A percentile compares a stretch with the other conserved stretches of the same genome.
Evolutionary conservation across 2,888 invertebrate species (phyloP).

Genomic region (Iphiclides podalirius): DNA sequence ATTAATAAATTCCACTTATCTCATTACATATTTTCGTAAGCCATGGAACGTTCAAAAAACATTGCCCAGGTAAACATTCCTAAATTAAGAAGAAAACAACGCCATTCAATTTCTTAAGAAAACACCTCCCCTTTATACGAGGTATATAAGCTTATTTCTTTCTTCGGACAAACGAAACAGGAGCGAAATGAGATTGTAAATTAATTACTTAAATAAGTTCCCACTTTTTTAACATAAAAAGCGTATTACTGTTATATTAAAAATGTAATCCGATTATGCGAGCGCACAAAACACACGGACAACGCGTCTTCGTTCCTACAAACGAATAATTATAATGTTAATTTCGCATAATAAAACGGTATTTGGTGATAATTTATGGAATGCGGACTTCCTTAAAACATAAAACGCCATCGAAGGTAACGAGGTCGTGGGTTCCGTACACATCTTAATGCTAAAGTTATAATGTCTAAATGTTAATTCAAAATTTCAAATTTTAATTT

Average conservation of each 20-base stretch:
- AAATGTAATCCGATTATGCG: slow-evolving; percentile 35
- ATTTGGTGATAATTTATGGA: slow-evolving; percentile 51
- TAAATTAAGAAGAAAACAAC: not conserved
- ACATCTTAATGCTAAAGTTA: no score
- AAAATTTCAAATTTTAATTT: no score
- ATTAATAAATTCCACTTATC: no score
- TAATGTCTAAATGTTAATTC: no score
- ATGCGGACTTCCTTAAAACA: slow-evolving; percentile 37
- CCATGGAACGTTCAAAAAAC: no score
- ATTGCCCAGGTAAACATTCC: no score
- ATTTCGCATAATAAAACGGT: slow-evolving; percentile 52
- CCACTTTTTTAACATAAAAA: slow-evolving; percentile 19
- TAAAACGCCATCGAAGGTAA: slow-evolving; percentile 33
- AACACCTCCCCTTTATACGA: slow-evolving; percentile 6
- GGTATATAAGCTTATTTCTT: slow-evolving; percentile 4
- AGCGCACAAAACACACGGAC: slow-evolving; percentile 37
- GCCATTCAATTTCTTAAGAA: not conserved
- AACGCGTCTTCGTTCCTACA: slow-evolving; percentile 43
- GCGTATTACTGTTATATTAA: slow-evolving; percentile 28
- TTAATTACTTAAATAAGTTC: slow-evolving; percentile 20
- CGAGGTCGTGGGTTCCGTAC: not conserved
- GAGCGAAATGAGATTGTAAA: slow-evolving; percentile 16
- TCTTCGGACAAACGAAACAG: slow-evolving; percentile 13
- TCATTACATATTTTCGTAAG: no score
- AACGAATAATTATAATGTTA: slow-evolving; percentile 59